phyloP scores from a whole-genome alignment of 2,113 vertebrate genomes.

The Melanostigma gelatinosum region DNA sequence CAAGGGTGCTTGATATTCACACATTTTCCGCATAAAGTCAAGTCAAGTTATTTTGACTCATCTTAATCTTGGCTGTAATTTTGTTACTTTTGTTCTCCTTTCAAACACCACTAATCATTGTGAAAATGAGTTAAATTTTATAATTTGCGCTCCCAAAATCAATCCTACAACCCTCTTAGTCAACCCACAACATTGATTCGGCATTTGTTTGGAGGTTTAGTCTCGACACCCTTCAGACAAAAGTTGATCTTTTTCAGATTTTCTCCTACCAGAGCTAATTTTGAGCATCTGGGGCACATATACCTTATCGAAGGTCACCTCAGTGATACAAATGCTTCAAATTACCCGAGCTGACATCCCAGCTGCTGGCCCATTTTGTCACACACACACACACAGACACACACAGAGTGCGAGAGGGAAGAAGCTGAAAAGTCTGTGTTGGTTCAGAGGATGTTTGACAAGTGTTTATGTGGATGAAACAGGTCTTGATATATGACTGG shows the following conservation, averaged over 20 bases:
- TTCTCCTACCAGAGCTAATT: not conserved
- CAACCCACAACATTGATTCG: too few species aligned
- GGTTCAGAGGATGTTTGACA: conserved; percentile 53
- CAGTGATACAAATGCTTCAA: not conserved
- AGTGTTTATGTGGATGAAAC: not conserved
- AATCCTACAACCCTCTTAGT: not conserved
- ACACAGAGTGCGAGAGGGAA: conserved; percentile 10
- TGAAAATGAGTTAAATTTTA: too few species aligned
- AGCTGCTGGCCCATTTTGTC: not conserved
- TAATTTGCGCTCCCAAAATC: too few species aligned
- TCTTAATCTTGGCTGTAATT: not conserved
- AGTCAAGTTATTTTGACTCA: not conserved
- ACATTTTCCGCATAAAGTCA: not conserved
- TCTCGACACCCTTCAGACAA: not conserved
- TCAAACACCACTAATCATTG: too few species aligned
- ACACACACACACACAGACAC: not conserved
- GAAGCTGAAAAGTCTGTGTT: not conserved
- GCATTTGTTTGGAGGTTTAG: not conserved
- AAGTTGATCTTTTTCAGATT: not conserved
- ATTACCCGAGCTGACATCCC: not conserved
- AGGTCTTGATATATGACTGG: not conserved
- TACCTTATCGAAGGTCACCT: not conserved
- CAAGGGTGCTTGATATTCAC: not conserved
- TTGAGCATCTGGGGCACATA: not conserved
- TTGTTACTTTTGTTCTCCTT: not conserved